These are phyloP conservation scores for Meiosimyza platycephala DNA, from an alignment of 2,888 invertebrate species.

Conservation along the genomic window DNA sequence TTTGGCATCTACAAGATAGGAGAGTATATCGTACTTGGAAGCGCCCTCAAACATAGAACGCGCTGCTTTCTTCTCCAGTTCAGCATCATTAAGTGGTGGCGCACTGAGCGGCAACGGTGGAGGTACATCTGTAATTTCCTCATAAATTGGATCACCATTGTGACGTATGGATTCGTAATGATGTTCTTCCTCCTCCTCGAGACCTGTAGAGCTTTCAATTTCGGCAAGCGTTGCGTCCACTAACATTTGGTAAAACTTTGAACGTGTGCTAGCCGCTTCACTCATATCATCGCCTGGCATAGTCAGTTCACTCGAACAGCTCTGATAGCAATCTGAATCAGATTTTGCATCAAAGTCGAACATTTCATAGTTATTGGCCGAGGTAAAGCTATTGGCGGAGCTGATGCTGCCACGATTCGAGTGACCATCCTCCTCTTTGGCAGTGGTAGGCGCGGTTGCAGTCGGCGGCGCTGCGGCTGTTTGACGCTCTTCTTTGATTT, in stretches of 20 bases:
- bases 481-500: constrained; percentile 64
- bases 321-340: constrained; percentile 79
- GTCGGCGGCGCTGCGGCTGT: constrained; percentile 24
- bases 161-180: constrained; percentile 78
- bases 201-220: constrained; percentile 73
- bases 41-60: constrained; percentile 82
- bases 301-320: constrained; percentile 74
- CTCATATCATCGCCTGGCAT: constrained; percentile 74
- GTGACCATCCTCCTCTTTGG: constrained; percentile 68
- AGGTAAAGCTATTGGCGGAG: constrained; percentile 71
- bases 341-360: constrained; percentile 75
- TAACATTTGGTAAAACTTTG: constrained; percentile 80
- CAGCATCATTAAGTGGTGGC: constrained; percentile 78
- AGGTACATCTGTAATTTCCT: constrained; percentile 80
- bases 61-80: constrained; percentile 76
- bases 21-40: constrained; percentile 89
- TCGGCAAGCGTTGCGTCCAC: constrained; percentile 78
- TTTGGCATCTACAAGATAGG: constrained; percentile 88
- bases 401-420: constrained; percentile 71
- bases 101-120: constrained; percentile 83
- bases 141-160: constrained; percentile 79
- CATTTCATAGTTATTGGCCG: constrained; percentile 75
- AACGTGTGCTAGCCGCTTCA: constrained; percentile 69
- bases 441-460: constrained; percentile 39
- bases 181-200: constrained; percentile 72